Evolutionary conservation across 2,888 invertebrate species (phyloP).

Genomic region (Spilarctia lutea): DNA sequence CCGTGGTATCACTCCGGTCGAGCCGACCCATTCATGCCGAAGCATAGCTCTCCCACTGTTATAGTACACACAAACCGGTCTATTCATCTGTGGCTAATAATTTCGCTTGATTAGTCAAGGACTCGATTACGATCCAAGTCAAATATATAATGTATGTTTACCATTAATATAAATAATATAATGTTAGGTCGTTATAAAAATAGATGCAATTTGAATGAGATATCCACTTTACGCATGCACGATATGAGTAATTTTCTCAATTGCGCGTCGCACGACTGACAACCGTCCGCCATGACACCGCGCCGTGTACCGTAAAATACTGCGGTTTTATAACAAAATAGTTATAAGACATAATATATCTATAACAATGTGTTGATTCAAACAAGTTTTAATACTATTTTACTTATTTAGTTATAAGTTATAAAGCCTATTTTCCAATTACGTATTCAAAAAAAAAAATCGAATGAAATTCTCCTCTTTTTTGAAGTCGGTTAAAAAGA

Average conservation of each 20-base stretch:
- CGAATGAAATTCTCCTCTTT: no score
- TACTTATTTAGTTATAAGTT: background rate
- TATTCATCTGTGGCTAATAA: no score
- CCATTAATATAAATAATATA: no score
- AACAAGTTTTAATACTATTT: background rate
- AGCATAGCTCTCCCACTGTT: no score
- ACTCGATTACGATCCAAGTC: no score
- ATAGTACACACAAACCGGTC: no score
- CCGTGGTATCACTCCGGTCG: no score
- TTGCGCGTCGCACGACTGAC: background rate
- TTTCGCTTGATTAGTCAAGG: no score
- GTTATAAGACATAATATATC: background rate
- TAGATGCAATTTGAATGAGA: background rate
- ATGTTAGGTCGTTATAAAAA: background rate
- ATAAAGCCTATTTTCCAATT: background rate
- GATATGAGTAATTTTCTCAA: background rate
- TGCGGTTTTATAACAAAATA: background rate
- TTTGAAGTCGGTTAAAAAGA: no score
- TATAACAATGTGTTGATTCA: background rate
- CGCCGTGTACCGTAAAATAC: background rate
- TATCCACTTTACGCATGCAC: background rate
- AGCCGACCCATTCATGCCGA: no score
- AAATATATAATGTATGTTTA: no score
- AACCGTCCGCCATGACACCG: conserved; percentile 2
- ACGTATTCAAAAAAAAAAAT: no score